Percentiles rank a stretch among this genome's conserved stretches.
phyloP scores from a whole-genome alignment of 2,888 invertebrate species.

The Athripsodes cinereus region DNA sequence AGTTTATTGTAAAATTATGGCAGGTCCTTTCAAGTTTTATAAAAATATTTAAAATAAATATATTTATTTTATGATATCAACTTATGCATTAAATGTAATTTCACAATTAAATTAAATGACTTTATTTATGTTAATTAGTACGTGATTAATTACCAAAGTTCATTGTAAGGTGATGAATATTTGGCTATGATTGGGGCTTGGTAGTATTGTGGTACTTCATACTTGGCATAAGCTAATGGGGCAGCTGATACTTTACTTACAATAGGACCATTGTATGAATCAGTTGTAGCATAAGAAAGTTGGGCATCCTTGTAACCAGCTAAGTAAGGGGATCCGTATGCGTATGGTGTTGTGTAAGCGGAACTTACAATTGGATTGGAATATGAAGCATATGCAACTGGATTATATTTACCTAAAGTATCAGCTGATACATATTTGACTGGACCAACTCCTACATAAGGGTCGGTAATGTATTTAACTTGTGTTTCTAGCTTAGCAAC shows the following conservation, averaged over 20 bases:
- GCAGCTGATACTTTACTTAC: conserved; percentile 18
- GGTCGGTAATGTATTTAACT: background rate
- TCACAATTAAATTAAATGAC: background rate
- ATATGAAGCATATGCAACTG: conserved; percentile 13
- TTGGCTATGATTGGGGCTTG: conserved; percentile 2
- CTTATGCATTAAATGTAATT: background rate
- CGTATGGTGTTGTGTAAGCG: conserved; percentile 1
- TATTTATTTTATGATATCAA: background rate
- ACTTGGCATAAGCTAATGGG: conserved; percentile 14
- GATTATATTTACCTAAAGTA: background rate
- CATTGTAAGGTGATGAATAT: conserved; percentile 12
- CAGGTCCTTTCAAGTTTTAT: background rate
- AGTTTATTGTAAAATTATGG: too few relatives aligned
- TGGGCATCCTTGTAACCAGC: conserved; percentile 16
- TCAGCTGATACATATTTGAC: background rate
- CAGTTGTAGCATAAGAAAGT: conserved; percentile 19
- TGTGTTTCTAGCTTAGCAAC: background rate
- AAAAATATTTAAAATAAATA: conserved; percentile 1
- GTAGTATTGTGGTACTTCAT: conserved; percentile 14
- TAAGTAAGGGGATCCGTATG: conserved; percentile 7
- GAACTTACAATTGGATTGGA: conserved; percentile 5
- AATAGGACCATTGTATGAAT: conserved; percentile 16
- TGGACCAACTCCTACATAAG: background rate
- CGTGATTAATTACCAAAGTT: background rate
- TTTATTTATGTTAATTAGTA: background rate